A percentile compares a stretch with the other conserved stretches of the same genome.
phyloP scores from a whole-genome alignment of 1,140 invertebrate genomes.

The Cheumatopsyche charites region DNA sequence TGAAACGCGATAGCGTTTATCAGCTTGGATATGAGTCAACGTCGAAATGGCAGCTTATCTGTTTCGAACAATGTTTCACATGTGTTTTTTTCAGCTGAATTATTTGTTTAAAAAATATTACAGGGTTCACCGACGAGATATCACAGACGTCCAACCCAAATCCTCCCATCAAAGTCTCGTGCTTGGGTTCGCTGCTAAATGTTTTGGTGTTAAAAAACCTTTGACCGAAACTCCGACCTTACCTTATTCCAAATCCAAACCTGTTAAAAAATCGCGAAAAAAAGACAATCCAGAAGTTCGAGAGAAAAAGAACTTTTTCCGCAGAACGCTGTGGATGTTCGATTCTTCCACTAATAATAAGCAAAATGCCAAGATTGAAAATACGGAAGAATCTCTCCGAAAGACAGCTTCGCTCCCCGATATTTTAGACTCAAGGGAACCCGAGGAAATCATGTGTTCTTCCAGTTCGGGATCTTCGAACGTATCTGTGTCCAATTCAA shows the following conservation, averaged over 20 bases:
- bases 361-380: too few relatives aligned
- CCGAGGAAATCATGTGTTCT: too few relatives aligned
- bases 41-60: too few relatives aligned
- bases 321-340: background rate
- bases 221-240: conserved; percentile 49
- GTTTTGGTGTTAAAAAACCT: conserved; percentile 60
- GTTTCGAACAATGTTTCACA: too few relatives aligned
- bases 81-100: too few relatives aligned
- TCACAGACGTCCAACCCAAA: background rate
- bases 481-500: conserved; percentile 25
- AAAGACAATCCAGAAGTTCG: background rate
- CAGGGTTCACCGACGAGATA: background rate
- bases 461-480: conserved; percentile 9
- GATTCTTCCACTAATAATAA: background rate
- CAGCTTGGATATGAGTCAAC: too few relatives aligned
- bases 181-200: conserved; percentile 60
- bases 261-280: background rate
- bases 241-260: conserved; percentile 6
- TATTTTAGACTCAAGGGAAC: conserved; percentile 12
- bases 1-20: too few relatives aligned
- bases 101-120: conserved; percentile 3
- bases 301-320: conserved; percentile 3
- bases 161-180: conserved; percentile 28
- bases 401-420: conserved; percentile 15
- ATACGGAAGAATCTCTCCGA: too few relatives aligned